phyloP scores from a whole-genome alignment of 2,888 invertebrate genomes.

The Phortica magna region DNA sequence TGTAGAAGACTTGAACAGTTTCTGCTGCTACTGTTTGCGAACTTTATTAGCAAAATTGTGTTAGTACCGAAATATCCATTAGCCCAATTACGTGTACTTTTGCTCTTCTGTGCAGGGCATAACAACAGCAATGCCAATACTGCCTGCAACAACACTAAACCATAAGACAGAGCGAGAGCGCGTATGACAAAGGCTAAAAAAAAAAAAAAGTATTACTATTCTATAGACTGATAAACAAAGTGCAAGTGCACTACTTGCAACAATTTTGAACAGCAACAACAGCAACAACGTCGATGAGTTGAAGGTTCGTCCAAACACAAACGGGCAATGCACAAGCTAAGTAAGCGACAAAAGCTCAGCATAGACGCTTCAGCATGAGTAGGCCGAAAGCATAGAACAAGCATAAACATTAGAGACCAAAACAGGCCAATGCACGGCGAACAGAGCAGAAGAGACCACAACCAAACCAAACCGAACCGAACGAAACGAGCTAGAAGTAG shows the following conservation, averaged over 20 bases:
- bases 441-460: background rate
- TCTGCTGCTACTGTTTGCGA: slow-evolving; percentile 56
- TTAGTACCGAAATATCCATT: slow-evolving; percentile 71
- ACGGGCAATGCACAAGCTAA: slow-evolving; percentile 32
- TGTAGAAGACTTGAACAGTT: background rate
- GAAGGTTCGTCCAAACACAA: slow-evolving; percentile 34
- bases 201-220: slow-evolving; percentile 58
- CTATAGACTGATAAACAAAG: slow-evolving; percentile 54
- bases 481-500: background rate
- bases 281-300: slow-evolving; percentile 28
- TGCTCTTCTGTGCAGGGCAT: slow-evolving; percentile 42
- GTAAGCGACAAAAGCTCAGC: background rate
- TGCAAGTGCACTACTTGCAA: slow-evolving; percentile 54
- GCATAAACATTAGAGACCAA: slow-evolving; percentile 38
- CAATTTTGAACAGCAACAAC: slow-evolving; percentile 44
- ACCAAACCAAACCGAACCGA: background rate
- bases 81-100: slow-evolving; percentile 71
- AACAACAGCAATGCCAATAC: slow-evolving; percentile 64
- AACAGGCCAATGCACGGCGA: slow-evolving; percentile 7
- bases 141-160: background rate
- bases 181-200: slow-evolving; percentile 63
- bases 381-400: slow-evolving; percentile 33
- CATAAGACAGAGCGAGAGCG: slow-evolving; percentile 46
- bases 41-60: slow-evolving; percentile 71
- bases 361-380: slow-evolving; percentile 10